Evolutionary conservation across 2,797 vertebrate genomes (phyloP).

Genomic region (Sebastes trivittatus): DNA sequence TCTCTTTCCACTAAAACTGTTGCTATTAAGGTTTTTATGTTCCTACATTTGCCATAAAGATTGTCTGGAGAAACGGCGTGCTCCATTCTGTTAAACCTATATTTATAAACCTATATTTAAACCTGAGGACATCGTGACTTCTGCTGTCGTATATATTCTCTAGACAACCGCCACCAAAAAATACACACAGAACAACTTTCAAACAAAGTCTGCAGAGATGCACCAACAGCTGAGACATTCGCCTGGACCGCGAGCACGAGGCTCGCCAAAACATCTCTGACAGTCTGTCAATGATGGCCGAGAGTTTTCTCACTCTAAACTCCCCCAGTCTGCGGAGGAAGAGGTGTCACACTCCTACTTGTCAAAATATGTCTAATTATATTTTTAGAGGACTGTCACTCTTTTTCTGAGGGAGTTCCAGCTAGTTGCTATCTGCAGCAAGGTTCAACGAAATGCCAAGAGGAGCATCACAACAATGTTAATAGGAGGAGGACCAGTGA

Average conservation of each 20-base stretch:
- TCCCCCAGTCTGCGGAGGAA: background rate
- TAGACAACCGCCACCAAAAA: background rate
- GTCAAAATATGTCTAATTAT: slow-evolving; percentile 23
- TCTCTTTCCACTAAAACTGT: too few relatives aligned
- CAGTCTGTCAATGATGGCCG: slow-evolving; percentile 16
- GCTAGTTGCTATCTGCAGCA: background rate
- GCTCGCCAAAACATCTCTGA: slow-evolving; percentile 1
- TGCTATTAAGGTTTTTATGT: background rate
- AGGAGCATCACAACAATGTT: background rate
- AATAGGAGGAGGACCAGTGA: background rate
- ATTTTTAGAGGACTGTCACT: background rate
- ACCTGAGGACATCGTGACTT: background rate
- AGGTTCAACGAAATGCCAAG: background rate
- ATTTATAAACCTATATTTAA: background rate
- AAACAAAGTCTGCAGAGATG: background rate
- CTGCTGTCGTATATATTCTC: background rate
- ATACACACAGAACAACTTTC: background rate
- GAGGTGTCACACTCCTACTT: background rate
- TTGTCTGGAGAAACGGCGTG: background rate
- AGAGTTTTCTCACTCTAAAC: background rate
- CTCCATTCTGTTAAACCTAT: background rate
- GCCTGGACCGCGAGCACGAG: background rate
- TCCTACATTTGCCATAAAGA: too few relatives aligned
- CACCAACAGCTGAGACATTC: background rate
- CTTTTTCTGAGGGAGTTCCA: background rate